Evolutionary conservation across 2,797 vertebrate species (phyloP), one percentile per base, ranked within the genome.

Genomic region (Natrix natrix): DNA sequence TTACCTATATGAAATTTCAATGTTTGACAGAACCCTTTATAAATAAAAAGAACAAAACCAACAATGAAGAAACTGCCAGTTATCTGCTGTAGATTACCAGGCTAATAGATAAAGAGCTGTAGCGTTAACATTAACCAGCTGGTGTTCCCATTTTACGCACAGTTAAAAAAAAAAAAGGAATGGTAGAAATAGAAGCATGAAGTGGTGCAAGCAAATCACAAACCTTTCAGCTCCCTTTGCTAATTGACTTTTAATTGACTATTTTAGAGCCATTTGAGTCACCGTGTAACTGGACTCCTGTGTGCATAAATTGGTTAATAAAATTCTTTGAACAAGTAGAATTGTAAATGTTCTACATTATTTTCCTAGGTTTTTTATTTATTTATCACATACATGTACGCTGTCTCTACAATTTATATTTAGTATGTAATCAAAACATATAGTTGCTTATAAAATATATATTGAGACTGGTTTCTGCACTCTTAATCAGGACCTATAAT

Each of bases 1-100:
- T 28, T 69, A 92, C 90, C 83, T 57, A 13, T 14, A 88, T 90
- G 86, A 57, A 94, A 93, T 94, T 93, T 28, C 0, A 87, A 26
- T 28, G 94, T 93, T 93, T 90, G 17, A 24, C 14, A 54, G 69
- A 74, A 86, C 92, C 93, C 93, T 14, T 52, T 22, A 32, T 78
- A 88, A 0, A 0, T 88, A 89, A 87, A 92, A 93, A 88, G 91
- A 92, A 91, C 43, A 93, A 94, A 90, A 83, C 88, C 61, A 88
- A 37, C 14, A 87, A 43, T 56, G 60, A 54, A 56, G 52, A 88
- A 88, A 69, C 22, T 63, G 91, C 83, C 54, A 88, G n/a, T 92
- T 74, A 57, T 17, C 61, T 54, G 57, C 32, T 87, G 20, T 66
- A 66, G 86, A 66, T 54, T 37, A 69, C 54, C 52, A 87, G n/a